Conservation (phyloP, 2,888 invertebrate genomes). For the Hedya salicella region DNA sequence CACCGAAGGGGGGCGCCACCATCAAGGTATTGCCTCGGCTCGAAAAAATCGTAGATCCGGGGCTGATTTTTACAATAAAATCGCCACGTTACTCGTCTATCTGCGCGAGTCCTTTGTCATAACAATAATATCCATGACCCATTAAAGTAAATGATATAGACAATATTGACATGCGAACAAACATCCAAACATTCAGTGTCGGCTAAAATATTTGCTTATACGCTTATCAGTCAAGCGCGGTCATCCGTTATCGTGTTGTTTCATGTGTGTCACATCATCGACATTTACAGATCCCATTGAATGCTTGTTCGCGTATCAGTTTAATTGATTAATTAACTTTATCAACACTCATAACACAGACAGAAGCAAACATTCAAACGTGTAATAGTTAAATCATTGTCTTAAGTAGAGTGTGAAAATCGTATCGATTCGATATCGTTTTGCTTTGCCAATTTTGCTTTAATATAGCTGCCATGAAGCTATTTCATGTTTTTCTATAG, state of each 20-base stretch:
- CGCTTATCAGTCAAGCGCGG: constrained; percentile 57
- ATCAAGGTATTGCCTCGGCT: too few relatives aligned
- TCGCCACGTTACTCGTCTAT: too few relatives aligned
- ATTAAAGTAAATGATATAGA: neutral
- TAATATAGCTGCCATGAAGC: too few relatives aligned
- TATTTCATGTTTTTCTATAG: too few relatives aligned
- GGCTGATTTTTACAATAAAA: too few relatives aligned
- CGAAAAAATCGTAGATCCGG: too few relatives aligned
- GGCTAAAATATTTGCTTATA: constrained; percentile 47
- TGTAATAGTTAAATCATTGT: neutral
- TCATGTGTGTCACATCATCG: constrained; percentile 28
- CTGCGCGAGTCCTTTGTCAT: too few relatives aligned
- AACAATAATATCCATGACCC: neutral
- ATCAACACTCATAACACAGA: neutral
- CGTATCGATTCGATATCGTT: too few relatives aligned
- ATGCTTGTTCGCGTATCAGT: constrained; percentile 14
- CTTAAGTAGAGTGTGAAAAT: too few relatives aligned
- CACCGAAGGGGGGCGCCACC: too few relatives aligned
- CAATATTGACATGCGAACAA: neutral
- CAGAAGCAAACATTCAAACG: neutral
- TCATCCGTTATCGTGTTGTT: constrained; percentile 56
- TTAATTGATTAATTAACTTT: constrained; percentile 7
- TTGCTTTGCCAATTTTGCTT: too few relatives aligned
- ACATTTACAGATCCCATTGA: constrained; percentile 11
- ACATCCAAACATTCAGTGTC: neutral